Evolutionary conservation across 2,113 vertebrate genomes (phyloP).

Genomic region (Ictalurus punctatus): DNA sequence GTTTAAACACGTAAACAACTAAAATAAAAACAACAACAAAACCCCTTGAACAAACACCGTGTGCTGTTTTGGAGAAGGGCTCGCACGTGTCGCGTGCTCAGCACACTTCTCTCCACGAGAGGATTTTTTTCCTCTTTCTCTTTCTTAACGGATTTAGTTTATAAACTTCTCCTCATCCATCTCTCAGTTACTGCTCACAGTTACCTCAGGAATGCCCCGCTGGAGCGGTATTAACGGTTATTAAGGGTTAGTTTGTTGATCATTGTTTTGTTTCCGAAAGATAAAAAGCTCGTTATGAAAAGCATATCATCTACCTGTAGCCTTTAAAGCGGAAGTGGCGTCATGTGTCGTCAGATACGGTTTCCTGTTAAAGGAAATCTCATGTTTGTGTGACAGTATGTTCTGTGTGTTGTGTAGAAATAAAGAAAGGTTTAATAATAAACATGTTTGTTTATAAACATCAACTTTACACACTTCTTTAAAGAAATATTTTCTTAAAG

Average conservation of each 20-base stretch:
- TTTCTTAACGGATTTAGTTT: not conserved
- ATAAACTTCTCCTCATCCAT: not conserved
- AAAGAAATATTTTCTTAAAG: too few relatives aligned
- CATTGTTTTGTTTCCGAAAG: not conserved
- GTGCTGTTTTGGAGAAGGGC: not conserved
- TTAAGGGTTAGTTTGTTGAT: not conserved
- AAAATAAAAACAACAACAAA: not conserved
- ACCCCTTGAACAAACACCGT: not conserved
- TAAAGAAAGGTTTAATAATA: not conserved
- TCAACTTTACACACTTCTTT: too few relatives aligned
- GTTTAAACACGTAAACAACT: not conserved
- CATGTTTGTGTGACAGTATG: not conserved
- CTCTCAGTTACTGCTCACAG: not conserved
- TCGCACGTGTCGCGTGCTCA: conserved; percentile 1
- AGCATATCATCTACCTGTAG: not conserved
- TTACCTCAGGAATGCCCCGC: too few relatives aligned
- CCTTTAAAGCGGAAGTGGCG: not conserved
- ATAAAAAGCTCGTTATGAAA: not conserved
- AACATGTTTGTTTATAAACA: too few relatives aligned
- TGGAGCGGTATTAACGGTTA: too few relatives aligned
- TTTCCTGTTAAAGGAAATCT: accelerated
- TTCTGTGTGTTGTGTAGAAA: not conserved
- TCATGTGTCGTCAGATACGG: not conserved
- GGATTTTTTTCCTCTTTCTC: not conserved
- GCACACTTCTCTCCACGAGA: not conserved